A percentile compares a stretch with the other conserved stretches of the same genome.
These are phyloP conservation scores for Falco rusticolus DNA, from an alignment of 2,797 vertebrate genomes.

Conservation along the genomic window DNA sequence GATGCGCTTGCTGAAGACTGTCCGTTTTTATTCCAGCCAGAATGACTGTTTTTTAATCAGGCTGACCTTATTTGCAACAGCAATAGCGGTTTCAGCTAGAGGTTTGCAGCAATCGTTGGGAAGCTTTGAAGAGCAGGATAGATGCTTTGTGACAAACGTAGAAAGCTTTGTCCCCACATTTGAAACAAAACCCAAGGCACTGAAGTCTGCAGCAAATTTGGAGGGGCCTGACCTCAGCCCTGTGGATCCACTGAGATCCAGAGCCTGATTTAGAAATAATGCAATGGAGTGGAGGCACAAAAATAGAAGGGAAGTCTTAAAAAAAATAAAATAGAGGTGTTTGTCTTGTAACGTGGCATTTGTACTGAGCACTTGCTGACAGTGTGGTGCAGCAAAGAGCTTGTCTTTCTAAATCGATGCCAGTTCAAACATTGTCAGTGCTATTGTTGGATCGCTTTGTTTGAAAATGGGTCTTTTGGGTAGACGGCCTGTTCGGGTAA, in stretches of 20 bases:
- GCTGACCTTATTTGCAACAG: background rate
- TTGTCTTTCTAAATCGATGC: slow-evolving; percentile 10
- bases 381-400: slow-evolving; percentile 42
- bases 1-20: background rate
- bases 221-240: background rate
- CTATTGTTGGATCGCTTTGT: slow-evolving; percentile 57
- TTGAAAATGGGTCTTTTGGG: slow-evolving; percentile 54
- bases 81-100: background rate
- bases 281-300: rapidly evolving
- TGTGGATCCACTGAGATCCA: background rate
- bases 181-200: background rate
- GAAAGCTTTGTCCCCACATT: background rate
- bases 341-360: slow-evolving; percentile 40
- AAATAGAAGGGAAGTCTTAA: background rate
- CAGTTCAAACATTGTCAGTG: slow-evolving; percentile 58
- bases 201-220: background rate
- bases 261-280: background rate
- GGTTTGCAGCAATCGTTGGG: background rate
- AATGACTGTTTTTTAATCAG: background rate
- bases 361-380: slow-evolving; percentile 30
- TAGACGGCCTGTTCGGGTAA: background rate
- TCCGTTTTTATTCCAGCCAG: background rate
- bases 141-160: background rate
- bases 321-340: background rate
- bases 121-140: background rate